Percentiles rank a stretch among this genome's conserved stretches.
These are phyloP conservation scores for Drosophila eohydei DNA, from an alignment of 2,888 invertebrate genomes.

Conservation along the genomic window DNA sequence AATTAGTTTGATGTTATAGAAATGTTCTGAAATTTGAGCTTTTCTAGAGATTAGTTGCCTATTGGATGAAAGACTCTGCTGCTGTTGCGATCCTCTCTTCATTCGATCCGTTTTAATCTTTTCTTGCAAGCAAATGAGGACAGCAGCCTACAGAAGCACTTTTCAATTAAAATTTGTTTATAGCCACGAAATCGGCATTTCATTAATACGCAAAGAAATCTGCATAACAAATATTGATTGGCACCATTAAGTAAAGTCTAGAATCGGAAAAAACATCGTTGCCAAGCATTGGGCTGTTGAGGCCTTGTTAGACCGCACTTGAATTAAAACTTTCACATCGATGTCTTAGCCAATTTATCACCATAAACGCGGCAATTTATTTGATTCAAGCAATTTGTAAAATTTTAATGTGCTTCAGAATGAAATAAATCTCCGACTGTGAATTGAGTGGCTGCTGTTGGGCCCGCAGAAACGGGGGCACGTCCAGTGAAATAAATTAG, in stretches of 20 bases:
- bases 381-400: conserved; percentile 79
- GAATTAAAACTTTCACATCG: conserved; percentile 60
- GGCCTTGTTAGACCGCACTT: conserved; percentile 26
- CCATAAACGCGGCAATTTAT: conserved; percentile 77
- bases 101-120: too few species aligned
- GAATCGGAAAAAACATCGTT: not conserved
- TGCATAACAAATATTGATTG: not conserved
- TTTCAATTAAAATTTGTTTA: not conserved
- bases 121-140: too few species aligned
- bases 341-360: conserved; percentile 71
- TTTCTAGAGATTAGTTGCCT: too few species aligned
- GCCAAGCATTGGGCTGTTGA: conserved; percentile 3
- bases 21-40: too few species aligned
- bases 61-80: too few species aligned
- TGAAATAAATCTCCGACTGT: conserved; percentile 73
- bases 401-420: conserved; percentile 79
- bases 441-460: conserved; percentile 55
- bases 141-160: not conserved
- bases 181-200: not conserved
- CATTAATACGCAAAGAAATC: not conserved
- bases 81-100: too few species aligned
- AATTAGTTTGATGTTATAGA: too few species aligned
- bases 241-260: not conserved
- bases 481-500: conserved; percentile 76
- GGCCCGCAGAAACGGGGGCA: conserved; percentile 49